Conservation (phyloP, 2,113 vertebrate species). For the Chascanopsetta lugubris region DNA sequence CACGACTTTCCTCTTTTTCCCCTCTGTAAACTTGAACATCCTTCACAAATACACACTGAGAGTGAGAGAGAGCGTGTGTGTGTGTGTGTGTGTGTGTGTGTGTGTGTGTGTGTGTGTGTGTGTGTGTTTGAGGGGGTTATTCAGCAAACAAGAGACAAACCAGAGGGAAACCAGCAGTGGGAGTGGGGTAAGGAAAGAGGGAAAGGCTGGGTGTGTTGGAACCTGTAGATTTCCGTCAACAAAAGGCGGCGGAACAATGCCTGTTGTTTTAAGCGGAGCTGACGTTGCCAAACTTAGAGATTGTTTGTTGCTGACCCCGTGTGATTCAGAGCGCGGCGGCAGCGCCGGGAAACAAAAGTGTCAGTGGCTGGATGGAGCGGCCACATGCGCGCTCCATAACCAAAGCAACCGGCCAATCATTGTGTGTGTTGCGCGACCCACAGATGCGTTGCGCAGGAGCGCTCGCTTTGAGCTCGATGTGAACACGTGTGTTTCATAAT, state of each 20-base stretch:
- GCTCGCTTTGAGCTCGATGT: too few species aligned
- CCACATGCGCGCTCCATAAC: slow-evolving; percentile 14
- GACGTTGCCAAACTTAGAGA: slow-evolving; percentile 79
- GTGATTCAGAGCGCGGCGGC: slow-evolving; percentile 63
- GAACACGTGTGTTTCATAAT: too few species aligned
- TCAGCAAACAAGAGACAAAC: slow-evolving; percentile 48
- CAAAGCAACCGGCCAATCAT: slow-evolving; percentile 26
- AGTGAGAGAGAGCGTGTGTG: background rate
- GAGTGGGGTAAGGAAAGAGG: slow-evolving; percentile 17
- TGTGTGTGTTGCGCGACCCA: background rate
- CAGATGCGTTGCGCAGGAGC: too few species aligned
- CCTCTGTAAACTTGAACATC: slow-evolving; percentile 36
- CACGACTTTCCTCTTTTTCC: slow-evolving; percentile 14
- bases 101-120: background rate
- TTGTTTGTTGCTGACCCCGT: slow-evolving; percentile 82
- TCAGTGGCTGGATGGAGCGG: slow-evolving; percentile 32
- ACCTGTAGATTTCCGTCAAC: slow-evolving; percentile 76
- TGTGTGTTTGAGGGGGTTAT: background rate
- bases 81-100: background rate
- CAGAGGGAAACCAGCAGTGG: slow-evolving; percentile 30
- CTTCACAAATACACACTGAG: slow-evolving; percentile 36
- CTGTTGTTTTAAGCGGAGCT: slow-evolving; percentile 81
- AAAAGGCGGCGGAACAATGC: slow-evolving; percentile 70
- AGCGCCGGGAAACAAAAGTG: slow-evolving; percentile 61
- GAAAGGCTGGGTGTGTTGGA: slow-evolving; percentile 55